Percentiles rank a stretch among this genome's conserved stretches.
Conservation (phyloP, 2,113 vertebrate species). For the Scomber scombrus region DNA sequence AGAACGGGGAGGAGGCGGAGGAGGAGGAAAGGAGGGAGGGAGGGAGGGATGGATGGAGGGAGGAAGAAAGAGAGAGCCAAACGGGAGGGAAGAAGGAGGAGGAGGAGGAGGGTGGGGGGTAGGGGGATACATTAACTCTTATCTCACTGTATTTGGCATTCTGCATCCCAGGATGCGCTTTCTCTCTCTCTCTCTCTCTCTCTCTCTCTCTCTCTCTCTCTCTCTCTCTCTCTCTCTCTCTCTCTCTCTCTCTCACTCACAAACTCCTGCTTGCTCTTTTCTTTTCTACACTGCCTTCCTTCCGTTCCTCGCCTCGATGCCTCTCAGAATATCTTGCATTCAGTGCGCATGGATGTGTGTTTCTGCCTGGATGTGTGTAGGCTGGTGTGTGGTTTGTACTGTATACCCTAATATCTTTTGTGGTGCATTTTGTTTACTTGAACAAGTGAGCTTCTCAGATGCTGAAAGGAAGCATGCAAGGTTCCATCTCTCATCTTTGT, state of each 20-base stretch:
- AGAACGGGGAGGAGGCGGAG: constrained; percentile 75
- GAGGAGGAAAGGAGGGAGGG: constrained; percentile 35
- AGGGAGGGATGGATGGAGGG: constrained; percentile 69
- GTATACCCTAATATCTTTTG: constrained; percentile 57
- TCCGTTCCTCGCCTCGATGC: constrained; percentile 54
- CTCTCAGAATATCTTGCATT: constrained; percentile 69
- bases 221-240: not conserved
- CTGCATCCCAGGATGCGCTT: constrained; percentile 76
- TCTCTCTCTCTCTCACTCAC: constrained; percentile 16
- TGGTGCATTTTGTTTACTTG: constrained; percentile 65
- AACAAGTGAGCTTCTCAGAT: constrained; percentile 57
- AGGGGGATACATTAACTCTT: constrained; percentile 83
- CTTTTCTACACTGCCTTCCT: constrained; percentile 60
- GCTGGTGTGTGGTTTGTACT: constrained; percentile 59
- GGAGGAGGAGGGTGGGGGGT: constrained; percentile 44
- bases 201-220: constrained; percentile 23
- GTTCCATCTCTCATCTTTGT: constrained; percentile 43
- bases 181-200: constrained; percentile 37
- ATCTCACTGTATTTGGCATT: constrained; percentile 79
- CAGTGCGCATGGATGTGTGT: constrained; percentile 44
- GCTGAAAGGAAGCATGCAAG: constrained; percentile 42
- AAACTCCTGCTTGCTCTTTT: constrained; percentile 46
- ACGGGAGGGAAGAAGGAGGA: constrained; percentile 67
- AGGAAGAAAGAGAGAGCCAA: constrained; percentile 79
- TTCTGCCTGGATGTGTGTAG: constrained; percentile 39